Evolutionary conservation across 2,113 vertebrate genomes (phyloP), one percentile per base, ranked within the genome.

Genomic region (Barbus barbus): DNA sequence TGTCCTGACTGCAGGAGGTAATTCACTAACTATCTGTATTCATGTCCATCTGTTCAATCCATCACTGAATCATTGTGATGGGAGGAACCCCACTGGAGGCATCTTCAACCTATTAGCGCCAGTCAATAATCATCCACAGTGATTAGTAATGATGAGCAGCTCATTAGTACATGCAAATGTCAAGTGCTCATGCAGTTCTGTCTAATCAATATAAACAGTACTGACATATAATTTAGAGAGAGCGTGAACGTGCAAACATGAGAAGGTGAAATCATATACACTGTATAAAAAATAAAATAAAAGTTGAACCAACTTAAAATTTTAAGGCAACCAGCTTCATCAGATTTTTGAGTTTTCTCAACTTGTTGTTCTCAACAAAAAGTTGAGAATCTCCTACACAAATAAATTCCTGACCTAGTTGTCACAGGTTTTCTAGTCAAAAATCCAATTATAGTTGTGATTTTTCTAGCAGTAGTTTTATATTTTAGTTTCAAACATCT

Each of bases 121-220:
- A 91, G 92, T 97, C 94, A 90, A 94, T 97, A 95, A 90, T 89
- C 95, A 94, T 93, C 95, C 93, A 91, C 87, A 93, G 89, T 95
- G 95, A 97, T 97, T 97, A 94, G 83, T 92, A 93, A 85, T 94
- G 95, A 96, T 92, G 92, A 93, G 89, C 92, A 93, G 90, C 92
- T 95, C 94, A 97, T 96, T 95, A 94, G 88, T 90, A 92, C 91
- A 94, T 92, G 93, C 89, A 91, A 95, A 94, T 94, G 93, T 87
- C 87, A 93, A 93, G 91, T 91, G 89, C 92, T 90, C 81, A 90
- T 89, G 92, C 90, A 93, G 90, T 91, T 91, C 87, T 83, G 90
- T 88, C 60, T 74, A 63, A 53, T 63, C 65, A 89, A 89, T 46
- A 36, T 83, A 75, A 48, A 83, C 20, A 65, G 28, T 80, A 81